Conservation (phyloP, 2,888 invertebrate genomes). For the Minunthozetes semirufus region DNA sequence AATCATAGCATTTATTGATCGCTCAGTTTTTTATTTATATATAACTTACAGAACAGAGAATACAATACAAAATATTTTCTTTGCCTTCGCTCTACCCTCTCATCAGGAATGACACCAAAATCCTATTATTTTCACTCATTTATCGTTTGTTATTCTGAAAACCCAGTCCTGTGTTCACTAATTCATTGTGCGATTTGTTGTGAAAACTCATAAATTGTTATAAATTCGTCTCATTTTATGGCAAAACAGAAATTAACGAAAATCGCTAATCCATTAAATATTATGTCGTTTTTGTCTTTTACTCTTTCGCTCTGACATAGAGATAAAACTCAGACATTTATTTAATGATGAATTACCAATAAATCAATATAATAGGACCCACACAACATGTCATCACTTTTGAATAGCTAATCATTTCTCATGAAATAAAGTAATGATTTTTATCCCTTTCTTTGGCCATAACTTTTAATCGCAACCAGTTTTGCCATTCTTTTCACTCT, state of each 20-base stretch:
- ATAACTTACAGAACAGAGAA: not conserved
- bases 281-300: not conserved
- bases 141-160: not conserved
- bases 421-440: not conserved
- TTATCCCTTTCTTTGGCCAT: not conserved
- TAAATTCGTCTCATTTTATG: not conserved
- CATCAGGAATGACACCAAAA: not conserved
- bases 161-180: not conserved
- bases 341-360: not conserved
- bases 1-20: not conserved
- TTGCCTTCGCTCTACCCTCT: not conserved
- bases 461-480: not conserved
- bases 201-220: not conserved
- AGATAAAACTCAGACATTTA: not conserved
- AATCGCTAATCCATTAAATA: not conserved
- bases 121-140: constrained; percentile 1
- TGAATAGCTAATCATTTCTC: not conserved
- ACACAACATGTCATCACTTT: not conserved
- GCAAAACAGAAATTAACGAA: not conserved
- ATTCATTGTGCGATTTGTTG: not conserved
- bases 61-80: not conserved
- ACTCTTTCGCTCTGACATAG: no score
- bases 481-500: not conserved
- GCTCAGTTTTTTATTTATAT: not conserved
- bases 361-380: not conserved